Evolutionary conservation across 2,113 vertebrate genomes (phyloP).

Genomic region (Naja naja): DNA sequence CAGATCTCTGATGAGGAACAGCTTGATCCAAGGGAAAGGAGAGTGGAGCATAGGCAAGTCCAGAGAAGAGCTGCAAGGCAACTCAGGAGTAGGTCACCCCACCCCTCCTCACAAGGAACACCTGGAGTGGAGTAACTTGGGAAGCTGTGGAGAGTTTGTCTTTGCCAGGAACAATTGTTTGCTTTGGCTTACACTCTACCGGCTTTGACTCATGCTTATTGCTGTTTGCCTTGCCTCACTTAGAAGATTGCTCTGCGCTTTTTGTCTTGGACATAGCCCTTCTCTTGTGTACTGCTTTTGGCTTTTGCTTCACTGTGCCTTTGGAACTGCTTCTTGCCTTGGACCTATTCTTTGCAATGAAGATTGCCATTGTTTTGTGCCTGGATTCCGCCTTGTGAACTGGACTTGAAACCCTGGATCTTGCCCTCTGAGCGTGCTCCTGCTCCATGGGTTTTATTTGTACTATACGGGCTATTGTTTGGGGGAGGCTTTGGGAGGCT

Average conservation of each 20-base stretch:
- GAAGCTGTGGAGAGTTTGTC: neutral
- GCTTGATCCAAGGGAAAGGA: neutral
- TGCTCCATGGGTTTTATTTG: neutral
- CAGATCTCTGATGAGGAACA: neutral
- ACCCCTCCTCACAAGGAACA: neutral
- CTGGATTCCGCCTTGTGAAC: neutral
- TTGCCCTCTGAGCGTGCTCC: neutral
- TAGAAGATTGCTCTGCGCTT: neutral
- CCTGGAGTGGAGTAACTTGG: neutral
- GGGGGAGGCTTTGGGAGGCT: neutral
- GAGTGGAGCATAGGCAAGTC: neutral
- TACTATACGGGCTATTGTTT: neutral
- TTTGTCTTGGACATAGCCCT: neutral
- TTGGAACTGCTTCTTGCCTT: neutral
- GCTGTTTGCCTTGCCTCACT: neutral
- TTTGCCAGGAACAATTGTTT: neutral
- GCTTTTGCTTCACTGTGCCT: neutral
- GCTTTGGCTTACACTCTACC: neutral
- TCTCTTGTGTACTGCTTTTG: neutral
- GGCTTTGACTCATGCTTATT: neutral
- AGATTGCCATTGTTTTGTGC: neutral
- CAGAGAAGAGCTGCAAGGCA: neutral
- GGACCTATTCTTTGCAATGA: neutral
- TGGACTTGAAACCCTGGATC: neutral
- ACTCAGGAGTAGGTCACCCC: neutral